A percentile compares a stretch with the other conserved stretches of the same genome.
Evolutionary conservation across 2,113 vertebrate species (phyloP).

Genomic region (Butorides virescens): DNA sequence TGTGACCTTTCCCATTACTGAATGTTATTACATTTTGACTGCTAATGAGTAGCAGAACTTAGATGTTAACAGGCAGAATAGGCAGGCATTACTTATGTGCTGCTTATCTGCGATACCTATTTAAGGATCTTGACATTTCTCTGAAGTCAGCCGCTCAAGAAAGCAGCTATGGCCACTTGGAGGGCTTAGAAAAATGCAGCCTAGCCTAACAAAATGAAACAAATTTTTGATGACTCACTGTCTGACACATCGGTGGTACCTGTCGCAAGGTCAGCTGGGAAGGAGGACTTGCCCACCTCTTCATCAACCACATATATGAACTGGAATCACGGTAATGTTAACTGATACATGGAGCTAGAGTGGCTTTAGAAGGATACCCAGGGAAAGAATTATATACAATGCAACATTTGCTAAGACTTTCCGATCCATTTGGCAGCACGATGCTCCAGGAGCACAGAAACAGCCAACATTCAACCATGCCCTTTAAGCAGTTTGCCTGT

Average conservation of each 20-base stretch:
- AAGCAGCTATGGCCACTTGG: background rate
- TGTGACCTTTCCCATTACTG: slow-evolving; percentile 7
- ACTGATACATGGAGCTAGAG: background rate
- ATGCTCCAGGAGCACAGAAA: background rate
- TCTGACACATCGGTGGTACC: background rate
- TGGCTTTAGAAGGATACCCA: background rate
- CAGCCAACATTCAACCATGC: slow-evolving; percentile 19
- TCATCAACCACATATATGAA: background rate
- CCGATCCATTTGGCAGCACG: background rate
- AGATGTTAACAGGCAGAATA: background rate
- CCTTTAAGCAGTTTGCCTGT: slow-evolving; percentile 34
- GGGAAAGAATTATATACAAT: background rate
- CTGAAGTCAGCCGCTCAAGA: background rate
- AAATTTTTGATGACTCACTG: slow-evolving; percentile 13
- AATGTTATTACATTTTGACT: background rate
- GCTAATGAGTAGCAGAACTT: background rate
- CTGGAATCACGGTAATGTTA: background rate
- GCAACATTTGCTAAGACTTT: background rate
- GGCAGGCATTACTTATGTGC: background rate
- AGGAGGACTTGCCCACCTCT: background rate
- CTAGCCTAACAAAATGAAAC: background rate
- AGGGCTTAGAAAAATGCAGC: background rate
- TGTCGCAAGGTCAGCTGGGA: background rate
- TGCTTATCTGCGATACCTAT: background rate
- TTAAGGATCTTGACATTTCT: slow-evolving; percentile 38